Evolutionary conservation across 2,888 invertebrate species (phyloP).

Genomic region (Aphelenchoides bicaudatus): DNA sequence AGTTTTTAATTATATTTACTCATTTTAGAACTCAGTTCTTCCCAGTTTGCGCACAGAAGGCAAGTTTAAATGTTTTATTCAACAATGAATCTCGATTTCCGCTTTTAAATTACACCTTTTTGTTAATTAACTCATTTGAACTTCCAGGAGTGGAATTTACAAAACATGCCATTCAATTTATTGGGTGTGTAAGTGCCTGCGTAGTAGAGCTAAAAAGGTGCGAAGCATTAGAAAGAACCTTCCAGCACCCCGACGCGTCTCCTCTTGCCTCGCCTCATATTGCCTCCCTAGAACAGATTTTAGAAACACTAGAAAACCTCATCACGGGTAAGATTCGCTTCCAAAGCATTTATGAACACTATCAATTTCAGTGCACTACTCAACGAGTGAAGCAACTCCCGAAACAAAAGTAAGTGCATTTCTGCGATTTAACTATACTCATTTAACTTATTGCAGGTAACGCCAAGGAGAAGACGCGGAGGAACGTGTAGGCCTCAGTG

Average conservation of each 20-base stretch:
- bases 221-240: slow-evolving; percentile 45
- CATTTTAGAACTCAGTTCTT: slow-evolving; percentile 53
- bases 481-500: slow-evolving; percentile 58
- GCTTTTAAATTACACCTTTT: not conserved
- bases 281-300: slow-evolving; percentile 48
- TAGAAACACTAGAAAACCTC: slow-evolving; percentile 55
- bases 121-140: no score
- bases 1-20: no score
- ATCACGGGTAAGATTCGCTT: no score
- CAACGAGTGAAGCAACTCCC: slow-evolving; percentile 56
- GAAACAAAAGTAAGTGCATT: slow-evolving; percentile 56
- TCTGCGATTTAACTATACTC: no score
- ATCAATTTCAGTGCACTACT: slow-evolving; percentile 59
- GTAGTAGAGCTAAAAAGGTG: slow-evolving; percentile 58
- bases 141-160: slow-evolving; percentile 59
- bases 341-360: no score
- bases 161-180: slow-evolving; percentile 58
- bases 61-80: slow-evolving; percentile 14
- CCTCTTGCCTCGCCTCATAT: slow-evolving; percentile 39
- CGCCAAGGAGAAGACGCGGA: slow-evolving; percentile 51
- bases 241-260: slow-evolving; percentile 30
- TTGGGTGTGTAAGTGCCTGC: slow-evolving; percentile 56
- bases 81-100: not conserved
- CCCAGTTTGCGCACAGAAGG: slow-evolving; percentile 58
- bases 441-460: no score